These are phyloP conservation scores for Aphrocallistes beatrix DNA, from an alignment of 37 sponge, comb jelly and placozoan species.

Conservation along the genomic window DNA sequence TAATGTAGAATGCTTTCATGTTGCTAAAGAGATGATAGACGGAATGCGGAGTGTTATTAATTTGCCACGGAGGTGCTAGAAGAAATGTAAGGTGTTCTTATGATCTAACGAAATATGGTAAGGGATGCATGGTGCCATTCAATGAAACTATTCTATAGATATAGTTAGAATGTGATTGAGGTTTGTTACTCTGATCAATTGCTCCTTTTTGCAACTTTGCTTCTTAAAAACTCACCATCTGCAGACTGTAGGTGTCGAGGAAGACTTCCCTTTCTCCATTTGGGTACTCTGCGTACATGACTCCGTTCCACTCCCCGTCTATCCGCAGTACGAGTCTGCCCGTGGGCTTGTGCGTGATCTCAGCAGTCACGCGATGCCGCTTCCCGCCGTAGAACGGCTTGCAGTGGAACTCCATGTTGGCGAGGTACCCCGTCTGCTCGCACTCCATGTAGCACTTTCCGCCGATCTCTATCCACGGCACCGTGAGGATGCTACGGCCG, in stretches of 20 bases:
- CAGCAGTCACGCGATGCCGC: constrained; percentile 67
- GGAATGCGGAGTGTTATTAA: too few relatives aligned
- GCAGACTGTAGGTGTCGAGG: neutral
- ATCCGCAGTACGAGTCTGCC: constrained; percentile 60
- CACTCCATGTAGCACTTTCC: constrained; percentile 72
- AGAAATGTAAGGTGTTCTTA: too few relatives aligned
- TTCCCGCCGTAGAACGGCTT: constrained; percentile 94
- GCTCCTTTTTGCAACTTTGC: neutral
- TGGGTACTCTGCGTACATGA: constrained; percentile 63
- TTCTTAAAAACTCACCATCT: neutral
- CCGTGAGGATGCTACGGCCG: constrained; percentile 83
- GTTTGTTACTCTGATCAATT: neutral
- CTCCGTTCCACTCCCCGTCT: constrained; percentile 98
- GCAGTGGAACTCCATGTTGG: constrained; percentile 84
- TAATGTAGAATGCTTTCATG: too few relatives aligned
- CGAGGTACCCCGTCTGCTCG: constrained; percentile 69
- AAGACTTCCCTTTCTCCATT: constrained; percentile 29
- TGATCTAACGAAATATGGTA: too few relatives aligned
- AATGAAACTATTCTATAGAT: too few relatives aligned
- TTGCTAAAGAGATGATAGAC: too few relatives aligned
- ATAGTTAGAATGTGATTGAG: neutral
- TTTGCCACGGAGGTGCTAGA: too few relatives aligned
- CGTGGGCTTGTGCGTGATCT: constrained; percentile 56
- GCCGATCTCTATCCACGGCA: constrained; percentile 94
- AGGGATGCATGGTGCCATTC: too few relatives aligned